Conservation (phyloP, 2,797 vertebrate genomes). For the Dryobates pubescens region DNA sequence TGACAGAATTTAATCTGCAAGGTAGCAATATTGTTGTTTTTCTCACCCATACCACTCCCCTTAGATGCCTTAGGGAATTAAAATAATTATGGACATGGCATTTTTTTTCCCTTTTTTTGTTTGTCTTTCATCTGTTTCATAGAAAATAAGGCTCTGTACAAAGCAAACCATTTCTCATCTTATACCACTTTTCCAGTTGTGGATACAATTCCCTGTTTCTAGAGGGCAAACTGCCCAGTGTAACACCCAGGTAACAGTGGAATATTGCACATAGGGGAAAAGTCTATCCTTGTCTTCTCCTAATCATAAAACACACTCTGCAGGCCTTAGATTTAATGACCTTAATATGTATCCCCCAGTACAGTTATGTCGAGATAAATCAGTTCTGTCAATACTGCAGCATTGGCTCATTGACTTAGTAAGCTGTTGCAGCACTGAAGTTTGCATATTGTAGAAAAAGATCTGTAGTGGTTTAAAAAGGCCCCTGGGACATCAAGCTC, state of each 20-base stretch:
- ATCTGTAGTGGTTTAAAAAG: neutral
- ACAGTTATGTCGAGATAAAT: neutral
- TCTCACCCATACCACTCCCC: neutral
- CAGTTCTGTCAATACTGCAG: neutral
- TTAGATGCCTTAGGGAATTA: neutral
- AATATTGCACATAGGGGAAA: neutral
- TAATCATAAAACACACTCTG: neutral
- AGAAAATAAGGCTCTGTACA: neutral
- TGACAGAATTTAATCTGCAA: neutral
- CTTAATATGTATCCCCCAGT: neutral
- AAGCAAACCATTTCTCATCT: neutral
- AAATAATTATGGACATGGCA: accelerated
- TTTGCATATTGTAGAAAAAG: neutral
- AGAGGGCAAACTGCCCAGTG: neutral
- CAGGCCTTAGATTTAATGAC: neutral
- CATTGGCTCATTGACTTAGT: neutral
- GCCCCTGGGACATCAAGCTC: accelerated
- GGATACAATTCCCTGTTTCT: neutral
- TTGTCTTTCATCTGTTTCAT: neutral
- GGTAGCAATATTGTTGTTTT: neutral
- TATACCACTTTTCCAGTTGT: neutral
- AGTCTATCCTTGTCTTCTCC: neutral
- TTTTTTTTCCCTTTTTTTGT: neutral
- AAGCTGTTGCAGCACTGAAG: neutral
- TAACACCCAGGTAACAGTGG: neutral